A percentile compares a stretch with the other conserved stretches of the same genome.
phyloP scores from a whole-genome alignment of 2,888 invertebrate genomes.

The Scaptodrosophila latifasciaeformis region DNA sequence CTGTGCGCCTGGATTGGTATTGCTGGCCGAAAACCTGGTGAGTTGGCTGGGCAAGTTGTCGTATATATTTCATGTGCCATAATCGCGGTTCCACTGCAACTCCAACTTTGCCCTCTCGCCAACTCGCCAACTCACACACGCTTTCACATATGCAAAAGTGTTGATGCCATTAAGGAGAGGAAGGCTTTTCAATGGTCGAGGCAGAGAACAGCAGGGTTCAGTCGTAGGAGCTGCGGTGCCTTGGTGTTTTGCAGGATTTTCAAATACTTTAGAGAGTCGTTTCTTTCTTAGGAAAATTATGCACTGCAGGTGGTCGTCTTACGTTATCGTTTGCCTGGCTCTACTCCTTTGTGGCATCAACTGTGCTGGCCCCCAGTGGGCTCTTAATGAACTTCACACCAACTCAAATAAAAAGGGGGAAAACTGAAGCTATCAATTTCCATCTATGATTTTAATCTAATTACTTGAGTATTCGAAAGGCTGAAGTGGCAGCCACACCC shows the following conservation, averaged over 20 bases:
- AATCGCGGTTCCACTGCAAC: neutral
- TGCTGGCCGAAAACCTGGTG: neutral
- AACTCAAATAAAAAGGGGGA: neutral
- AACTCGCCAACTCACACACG: neutral
- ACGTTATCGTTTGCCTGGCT: slow-evolving; percentile 9
- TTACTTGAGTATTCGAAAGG: neutral
- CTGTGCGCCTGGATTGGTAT: slow-evolving; percentile 9
- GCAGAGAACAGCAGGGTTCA: neutral
- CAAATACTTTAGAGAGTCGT: neutral
- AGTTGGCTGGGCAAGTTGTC: neutral
- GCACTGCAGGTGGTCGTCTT: slow-evolving; percentile 49
- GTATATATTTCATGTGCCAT: slow-evolving; percentile 6
- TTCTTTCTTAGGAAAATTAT: slow-evolving; percentile 27
- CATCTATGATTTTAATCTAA: neutral
- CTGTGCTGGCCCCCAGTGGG: too few species aligned
- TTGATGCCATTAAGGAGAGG: too few species aligned
- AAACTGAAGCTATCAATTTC: neutral
- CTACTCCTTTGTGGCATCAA: neutral
- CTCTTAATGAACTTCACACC: slow-evolving; percentile 48
- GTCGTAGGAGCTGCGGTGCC: neutral
- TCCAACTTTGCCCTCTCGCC: neutral
- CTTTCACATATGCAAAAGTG: too few species aligned
- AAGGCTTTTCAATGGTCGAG: too few species aligned
- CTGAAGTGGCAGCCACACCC: too few species aligned
- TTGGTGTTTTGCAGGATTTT: neutral